Percentiles rank a stretch among this genome's conserved stretches.
Conservation (phyloP, 2,797 vertebrate genomes). For the Pangasius krempfi region DNA sequence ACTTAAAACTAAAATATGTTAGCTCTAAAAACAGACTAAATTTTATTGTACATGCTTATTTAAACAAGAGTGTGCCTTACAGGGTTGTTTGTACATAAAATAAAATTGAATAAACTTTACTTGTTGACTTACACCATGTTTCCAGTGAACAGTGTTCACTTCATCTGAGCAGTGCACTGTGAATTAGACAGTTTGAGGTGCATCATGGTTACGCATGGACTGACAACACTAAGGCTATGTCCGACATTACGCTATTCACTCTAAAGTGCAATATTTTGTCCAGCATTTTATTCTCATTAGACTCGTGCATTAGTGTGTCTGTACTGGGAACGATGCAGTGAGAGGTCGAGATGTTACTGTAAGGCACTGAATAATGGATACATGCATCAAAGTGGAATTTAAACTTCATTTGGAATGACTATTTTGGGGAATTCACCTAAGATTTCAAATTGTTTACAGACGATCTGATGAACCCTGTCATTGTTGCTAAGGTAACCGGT, state of each 20-base stretch:
- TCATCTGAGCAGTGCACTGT: neutral
- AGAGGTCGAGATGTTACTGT: neutral
- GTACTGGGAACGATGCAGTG: neutral
- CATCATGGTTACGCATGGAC: neutral
- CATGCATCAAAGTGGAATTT: neutral
- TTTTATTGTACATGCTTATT: constrained; percentile 81
- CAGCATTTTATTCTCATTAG: neutral
- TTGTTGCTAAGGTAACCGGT: constrained; percentile 25
- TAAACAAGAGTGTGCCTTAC: constrained; percentile 84
- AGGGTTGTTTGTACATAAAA: constrained; percentile 84
- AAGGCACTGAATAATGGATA: neutral
- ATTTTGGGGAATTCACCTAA: neutral
- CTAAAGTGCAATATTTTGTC: neutral
- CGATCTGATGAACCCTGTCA: neutral
- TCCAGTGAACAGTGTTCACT: neutral
- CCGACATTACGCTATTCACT: neutral
- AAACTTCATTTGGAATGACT: neutral
- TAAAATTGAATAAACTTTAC: constrained; percentile 78
- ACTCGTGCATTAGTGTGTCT: neutral
- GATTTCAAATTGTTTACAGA: neutral
- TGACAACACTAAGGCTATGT: neutral
- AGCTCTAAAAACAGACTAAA: constrained; percentile 66
- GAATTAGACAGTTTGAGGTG: neutral
- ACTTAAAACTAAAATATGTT: constrained; percentile 69
- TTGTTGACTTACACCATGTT: constrained; percentile 74